phyloP scores from a whole-genome alignment of 2,797 vertebrate species.

The Argentina silus region DNA sequence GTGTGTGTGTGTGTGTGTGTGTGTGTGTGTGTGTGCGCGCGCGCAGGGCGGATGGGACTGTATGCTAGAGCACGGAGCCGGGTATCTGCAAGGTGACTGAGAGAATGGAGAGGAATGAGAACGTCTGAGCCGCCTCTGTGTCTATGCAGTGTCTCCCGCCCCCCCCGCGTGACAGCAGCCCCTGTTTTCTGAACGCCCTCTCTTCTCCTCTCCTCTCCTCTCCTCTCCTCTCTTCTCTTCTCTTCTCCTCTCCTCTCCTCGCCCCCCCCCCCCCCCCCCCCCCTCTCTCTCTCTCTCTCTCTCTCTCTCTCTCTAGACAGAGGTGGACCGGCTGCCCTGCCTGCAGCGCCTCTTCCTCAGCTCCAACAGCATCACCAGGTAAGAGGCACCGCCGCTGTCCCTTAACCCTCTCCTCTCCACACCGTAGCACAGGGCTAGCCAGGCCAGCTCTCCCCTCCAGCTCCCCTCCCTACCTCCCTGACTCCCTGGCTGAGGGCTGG shows the following conservation, averaged over 20 bases:
- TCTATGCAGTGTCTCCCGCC: conserved; percentile 55
- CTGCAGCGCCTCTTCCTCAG: conserved; percentile 97
- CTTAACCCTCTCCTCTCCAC: conserved; percentile 67
- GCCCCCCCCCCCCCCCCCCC: conserved; percentile 56
- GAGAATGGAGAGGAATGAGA: conserved; percentile 70
- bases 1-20: conserved; percentile 46
- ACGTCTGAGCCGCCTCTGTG: conserved; percentile 59
- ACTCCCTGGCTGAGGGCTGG: conserved; percentile 37
- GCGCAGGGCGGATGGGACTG: conserved; percentile 77
- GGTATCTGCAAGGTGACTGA: conserved; percentile 78
- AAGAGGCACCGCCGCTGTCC: conserved; percentile 67
- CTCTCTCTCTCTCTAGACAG: conserved; percentile 83
- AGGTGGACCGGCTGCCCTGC: conserved; percentile 92
- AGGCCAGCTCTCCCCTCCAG: not conserved
- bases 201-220: conserved; percentile 52
- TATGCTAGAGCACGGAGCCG: conserved; percentile 69
- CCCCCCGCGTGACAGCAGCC: conserved; percentile 7
- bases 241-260: conserved; percentile 48
- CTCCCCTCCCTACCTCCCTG: not conserved
- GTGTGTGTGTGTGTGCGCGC: conserved; percentile 58
- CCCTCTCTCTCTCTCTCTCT: conserved; percentile 62
- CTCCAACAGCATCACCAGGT: conserved; percentile 97
- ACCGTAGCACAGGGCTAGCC: conserved; percentile 37
- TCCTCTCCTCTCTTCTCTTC: conserved; percentile 13
- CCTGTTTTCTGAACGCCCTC: conserved; percentile 43